Percentiles rank a stretch among this genome's conserved stretches.
phyloP scores from a whole-genome alignment of 2,797 vertebrate genomes.

The Valencia hispanica region DNA sequence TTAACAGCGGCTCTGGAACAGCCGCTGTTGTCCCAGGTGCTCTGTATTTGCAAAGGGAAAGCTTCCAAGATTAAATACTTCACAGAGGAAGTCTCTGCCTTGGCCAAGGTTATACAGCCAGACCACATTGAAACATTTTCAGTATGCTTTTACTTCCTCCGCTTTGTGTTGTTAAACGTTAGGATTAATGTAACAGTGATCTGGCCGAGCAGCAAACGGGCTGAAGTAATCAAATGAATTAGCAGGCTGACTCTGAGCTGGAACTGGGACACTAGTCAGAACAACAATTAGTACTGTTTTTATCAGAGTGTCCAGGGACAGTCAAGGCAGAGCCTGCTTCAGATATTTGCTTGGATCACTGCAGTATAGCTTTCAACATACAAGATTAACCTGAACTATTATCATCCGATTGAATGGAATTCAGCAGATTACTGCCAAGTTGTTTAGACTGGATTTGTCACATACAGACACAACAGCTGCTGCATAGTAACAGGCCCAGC shows the following conservation, averaged over 20 bases:
- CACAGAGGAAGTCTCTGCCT: constrained; percentile 81
- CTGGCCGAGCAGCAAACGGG: constrained; percentile 52
- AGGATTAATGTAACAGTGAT: constrained; percentile 73
- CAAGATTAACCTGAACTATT: constrained; percentile 73
- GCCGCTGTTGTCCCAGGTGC: constrained; percentile 87
- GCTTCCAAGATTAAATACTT: constrained; percentile 82
- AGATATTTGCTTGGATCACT: constrained; percentile 63
- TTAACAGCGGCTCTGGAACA: constrained; percentile 79
- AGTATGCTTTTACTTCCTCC: constrained; percentile 71
- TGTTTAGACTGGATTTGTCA: constrained; percentile 77
- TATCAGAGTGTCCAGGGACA: constrained; percentile 45
- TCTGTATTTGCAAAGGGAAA: constrained; percentile 79
- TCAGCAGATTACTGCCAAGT: constrained; percentile 72
- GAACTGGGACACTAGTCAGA: constrained; percentile 50
- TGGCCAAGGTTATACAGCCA: constrained; percentile 68
- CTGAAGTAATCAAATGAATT: constrained; percentile 61
- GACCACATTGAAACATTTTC: constrained; percentile 81
- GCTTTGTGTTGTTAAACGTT: constrained; percentile 74
- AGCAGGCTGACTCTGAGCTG: constrained; percentile 45
- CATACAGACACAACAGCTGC: constrained; percentile 69
- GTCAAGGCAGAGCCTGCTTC: constrained; percentile 24
- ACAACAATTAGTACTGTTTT: constrained; percentile 63
- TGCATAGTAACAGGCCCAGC: constrained; percentile 60
- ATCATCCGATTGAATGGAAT: constrained; percentile 74
- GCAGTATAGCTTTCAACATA: constrained; percentile 65